phyloP scores from a whole-genome alignment of 1,140 invertebrate genomes.

The Heterodera schachtii region DNA sequence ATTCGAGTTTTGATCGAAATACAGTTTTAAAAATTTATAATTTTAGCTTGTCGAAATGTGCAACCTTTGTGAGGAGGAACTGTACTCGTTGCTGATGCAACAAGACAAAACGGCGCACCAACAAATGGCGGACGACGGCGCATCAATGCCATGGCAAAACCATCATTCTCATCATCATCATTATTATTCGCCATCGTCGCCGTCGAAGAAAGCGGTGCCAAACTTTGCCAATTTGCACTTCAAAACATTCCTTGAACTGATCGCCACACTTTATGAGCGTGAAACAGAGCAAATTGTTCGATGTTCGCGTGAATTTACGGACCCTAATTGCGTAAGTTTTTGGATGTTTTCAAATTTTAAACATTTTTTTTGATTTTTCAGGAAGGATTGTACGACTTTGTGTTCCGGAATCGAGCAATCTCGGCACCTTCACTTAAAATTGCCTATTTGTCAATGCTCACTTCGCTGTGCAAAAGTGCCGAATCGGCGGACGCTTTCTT shows the following conservation, averaged over 20 bases:
- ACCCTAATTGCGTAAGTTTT: conserved; percentile 35
- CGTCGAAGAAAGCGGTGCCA: neutral
- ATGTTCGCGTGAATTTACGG: conserved; percentile 24
- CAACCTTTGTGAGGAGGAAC: conserved; percentile 34
- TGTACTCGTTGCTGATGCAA: conserved; percentile 14
- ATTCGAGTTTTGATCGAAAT: too few species aligned
- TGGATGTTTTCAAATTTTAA: neutral
- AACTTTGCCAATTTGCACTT: conserved; percentile 32
- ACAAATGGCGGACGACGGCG: neutral
- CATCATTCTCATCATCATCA: neutral
- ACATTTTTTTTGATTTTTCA: conserved; percentile 7
- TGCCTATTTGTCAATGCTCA: conserved; percentile 29
- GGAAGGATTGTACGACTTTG: conserved; percentile 29
- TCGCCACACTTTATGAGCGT: conserved; percentile 28
- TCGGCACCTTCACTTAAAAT: conserved; percentile 31
- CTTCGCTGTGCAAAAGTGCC: conserved; percentile 27
- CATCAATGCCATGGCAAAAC: conserved; percentile 5
- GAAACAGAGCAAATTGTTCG: conserved; percentile 19
- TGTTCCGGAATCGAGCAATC: conserved; percentile 22
- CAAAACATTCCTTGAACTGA: conserved; percentile 30
- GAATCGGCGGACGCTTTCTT: conserved; percentile 26
- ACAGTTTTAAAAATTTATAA: too few species aligned
- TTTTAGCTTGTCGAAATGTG: conserved; percentile 31
- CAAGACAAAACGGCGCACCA: neutral
- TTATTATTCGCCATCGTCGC: neutral